These are phyloP conservation scores for Camponotus vicinus DNA, from an alignment of 1,140 invertebrate species.

Conservation along the genomic window DNA sequence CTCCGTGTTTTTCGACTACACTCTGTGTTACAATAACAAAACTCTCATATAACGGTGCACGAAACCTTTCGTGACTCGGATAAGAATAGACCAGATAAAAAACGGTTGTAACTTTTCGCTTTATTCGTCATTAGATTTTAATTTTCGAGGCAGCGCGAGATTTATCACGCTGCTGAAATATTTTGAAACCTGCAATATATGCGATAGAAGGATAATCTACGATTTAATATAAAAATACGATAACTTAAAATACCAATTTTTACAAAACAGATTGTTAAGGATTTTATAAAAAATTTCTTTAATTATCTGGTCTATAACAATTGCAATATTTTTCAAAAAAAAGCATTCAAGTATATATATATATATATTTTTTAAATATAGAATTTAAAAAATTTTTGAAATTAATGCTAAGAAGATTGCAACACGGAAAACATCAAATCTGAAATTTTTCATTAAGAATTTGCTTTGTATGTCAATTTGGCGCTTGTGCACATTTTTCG, in stretches of 20 bases:
- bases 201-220: neutral
- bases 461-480: neutral
- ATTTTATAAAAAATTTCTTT: neutral
- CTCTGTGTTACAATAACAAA: slow-evolving; percentile 32
- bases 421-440: neutral
- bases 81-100: slow-evolving; percentile 35
- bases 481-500: neutral
- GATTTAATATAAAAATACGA: neutral
- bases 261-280: neutral
- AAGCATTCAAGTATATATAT: neutral
- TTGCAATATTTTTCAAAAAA: neutral
- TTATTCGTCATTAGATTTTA: slow-evolving; percentile 34
- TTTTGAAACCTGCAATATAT: neutral
- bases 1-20: slow-evolving; percentile 12
- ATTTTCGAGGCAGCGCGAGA: neutral
- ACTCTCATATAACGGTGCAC: neutral
- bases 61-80: slow-evolving; percentile 45
- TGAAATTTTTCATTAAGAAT: neutral
- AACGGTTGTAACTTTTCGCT: slow-evolving; percentile 15
- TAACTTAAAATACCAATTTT: neutral
- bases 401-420: neutral
- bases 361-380: neutral
- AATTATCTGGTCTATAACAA: neutral
- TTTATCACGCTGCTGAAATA: neutral
- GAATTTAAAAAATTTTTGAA: neutral